phyloP scores from a whole-genome alignment of 1,140 invertebrate genomes.

The Apis dorsata region DNA sequence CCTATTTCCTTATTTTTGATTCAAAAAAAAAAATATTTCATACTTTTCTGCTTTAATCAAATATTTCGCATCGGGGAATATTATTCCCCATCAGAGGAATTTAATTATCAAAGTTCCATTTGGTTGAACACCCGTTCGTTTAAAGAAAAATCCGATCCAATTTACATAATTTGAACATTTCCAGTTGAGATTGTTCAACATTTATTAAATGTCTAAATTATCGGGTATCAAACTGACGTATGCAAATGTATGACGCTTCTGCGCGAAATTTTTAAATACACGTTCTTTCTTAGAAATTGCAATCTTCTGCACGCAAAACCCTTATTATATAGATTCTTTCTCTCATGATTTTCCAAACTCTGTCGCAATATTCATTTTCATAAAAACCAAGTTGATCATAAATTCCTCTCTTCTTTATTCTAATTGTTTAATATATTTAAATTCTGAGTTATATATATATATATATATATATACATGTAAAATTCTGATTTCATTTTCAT shows the following conservation, averaged over 20 bases:
- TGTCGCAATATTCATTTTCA: background rate
- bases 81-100: no score
- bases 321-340: no score
- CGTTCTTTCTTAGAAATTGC: constrained; percentile 7
- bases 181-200: constrained; percentile 4
- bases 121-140: background rate
- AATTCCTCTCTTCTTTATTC: background rate
- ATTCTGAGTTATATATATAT: no score
- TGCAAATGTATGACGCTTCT: constrained; percentile 31
- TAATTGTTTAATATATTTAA: no score
- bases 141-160: background rate
- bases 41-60: background rate
- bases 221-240: background rate
- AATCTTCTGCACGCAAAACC: constrained; percentile 39
- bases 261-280: constrained; percentile 23
- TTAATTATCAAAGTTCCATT: constrained; percentile 16
- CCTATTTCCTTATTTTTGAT: background rate
- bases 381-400: background rate
- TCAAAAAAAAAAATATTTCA: background rate
- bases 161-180: constrained; percentile 16
- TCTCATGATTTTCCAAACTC: background rate
- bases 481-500: no score
- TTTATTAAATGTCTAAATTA: background rate
- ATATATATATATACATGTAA: no score
- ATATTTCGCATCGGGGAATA: no score